A percentile compares a stretch with the other conserved stretches of the same genome.
These are phyloP conservation scores for Tanytarsus gracilentus DNA, from an alignment of 2,888 invertebrate species.

Conservation along the genomic window DNA sequence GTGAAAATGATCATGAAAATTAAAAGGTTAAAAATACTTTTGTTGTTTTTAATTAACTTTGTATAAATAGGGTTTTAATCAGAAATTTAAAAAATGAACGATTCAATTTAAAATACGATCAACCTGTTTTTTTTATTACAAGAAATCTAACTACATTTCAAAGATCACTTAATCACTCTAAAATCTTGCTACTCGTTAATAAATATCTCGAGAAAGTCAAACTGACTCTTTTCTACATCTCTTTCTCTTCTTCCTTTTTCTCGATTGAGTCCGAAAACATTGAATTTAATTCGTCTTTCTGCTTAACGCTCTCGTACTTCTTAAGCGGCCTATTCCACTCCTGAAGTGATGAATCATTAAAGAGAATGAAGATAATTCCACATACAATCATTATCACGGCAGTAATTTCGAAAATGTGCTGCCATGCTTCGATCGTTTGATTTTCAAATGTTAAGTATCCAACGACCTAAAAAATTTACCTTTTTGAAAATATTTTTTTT, in stretches of 20 bases:
- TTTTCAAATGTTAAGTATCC: constrained; percentile 53
- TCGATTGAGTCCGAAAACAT: neutral
- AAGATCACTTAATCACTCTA: no score
- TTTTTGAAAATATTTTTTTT: neutral
- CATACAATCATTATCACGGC: constrained; percentile 46
- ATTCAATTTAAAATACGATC: no score
- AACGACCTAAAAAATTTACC: constrained; percentile 42
- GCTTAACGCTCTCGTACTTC: neutral
- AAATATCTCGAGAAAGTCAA: no score
- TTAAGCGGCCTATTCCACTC: constrained; percentile 46
- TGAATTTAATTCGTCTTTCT: neutral
- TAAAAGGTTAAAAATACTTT: no score
- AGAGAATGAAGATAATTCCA: constrained; percentile 47
- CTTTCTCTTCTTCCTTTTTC: neutral
- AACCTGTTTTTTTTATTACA: no score
- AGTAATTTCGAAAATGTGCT: constrained; percentile 50
- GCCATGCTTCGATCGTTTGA: constrained; percentile 54
- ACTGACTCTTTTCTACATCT: no score
- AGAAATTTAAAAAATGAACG: no score
- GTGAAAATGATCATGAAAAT: no score
- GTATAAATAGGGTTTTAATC: no score
- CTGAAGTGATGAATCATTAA: constrained; percentile 50
- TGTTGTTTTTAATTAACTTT: no score
- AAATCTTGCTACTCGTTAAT: no score
- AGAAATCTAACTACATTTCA: no score